Evolutionary conservation across 2,113 vertebrate species (phyloP), one percentile per base, ranked within the genome.

Genomic region (Synchiropus splendidus): DNA sequence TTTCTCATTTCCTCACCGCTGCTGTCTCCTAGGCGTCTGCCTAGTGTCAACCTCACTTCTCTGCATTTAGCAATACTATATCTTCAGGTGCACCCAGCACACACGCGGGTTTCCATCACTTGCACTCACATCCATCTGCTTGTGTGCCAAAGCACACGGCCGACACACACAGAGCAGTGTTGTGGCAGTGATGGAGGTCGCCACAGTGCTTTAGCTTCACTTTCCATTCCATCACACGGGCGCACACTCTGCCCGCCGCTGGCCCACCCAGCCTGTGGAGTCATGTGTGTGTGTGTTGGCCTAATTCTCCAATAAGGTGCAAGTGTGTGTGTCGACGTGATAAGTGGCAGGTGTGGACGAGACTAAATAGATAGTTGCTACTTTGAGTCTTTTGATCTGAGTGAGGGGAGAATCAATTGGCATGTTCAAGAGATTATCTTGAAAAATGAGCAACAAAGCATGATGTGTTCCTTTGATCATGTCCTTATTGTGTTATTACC

Each of bases 401-500:
- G n/a, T n/a, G n/a, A n/a, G n/a, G 35, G 49, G 49, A 45, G 58
- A 67, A 66, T 53, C 39, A 42, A 52, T 58, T 27, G 60, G 59
- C 15, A 45, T 5, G 40, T 31, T 55, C 14, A n/a, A n/a, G n/a
- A n/a, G n/a, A n/a, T n/a, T n/a, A n/a, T n/a, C n/a, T n/a, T n/a
- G n/a, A n/a, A n/a, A n/a, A n/a, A n/a, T n/a, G n/a, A n/a, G n/a
- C n/a, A n/a, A n/a, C n/a, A n/a, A n/a, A n/a, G n/a, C n/a, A n/a
- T n/a, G n/a, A n/a, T n/a, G n/a, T n/a, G n/a, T n/a, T n/a, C n/a
- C n/a, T n/a, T n/a, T n/a, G n/a, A n/a, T n/a, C n/a, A n/a, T n/a
- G n/a, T n/a, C n/a, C 32, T 17, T 4, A 18, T 16, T 12, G 27
- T 12, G 31, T 17, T 2, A 50, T 81, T 81, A 97, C 94, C 90